These are phyloP conservation scores for Charaxes varanes DNA, from an alignment of 1,140 invertebrate genomes.

Conservation along the genomic window DNA sequence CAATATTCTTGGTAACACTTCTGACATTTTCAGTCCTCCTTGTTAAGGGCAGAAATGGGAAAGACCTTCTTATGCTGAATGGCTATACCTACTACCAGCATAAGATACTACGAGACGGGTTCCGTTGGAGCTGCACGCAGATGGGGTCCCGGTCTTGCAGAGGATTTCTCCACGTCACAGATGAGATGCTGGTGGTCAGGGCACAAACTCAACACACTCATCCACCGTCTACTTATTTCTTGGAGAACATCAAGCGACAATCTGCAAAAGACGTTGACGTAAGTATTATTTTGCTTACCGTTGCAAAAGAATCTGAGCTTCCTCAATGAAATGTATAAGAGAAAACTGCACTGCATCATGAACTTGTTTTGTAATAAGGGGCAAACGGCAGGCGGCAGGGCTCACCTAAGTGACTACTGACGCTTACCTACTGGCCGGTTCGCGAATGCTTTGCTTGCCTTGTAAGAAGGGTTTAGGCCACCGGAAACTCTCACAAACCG, in stretches of 20 bases:
- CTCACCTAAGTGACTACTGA: too few relatives aligned
- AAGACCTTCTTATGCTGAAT: constrained; percentile 56
- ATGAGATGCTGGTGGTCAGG: constrained; percentile 50
- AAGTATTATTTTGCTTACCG: constrained; percentile 21
- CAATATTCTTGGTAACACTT: constrained; percentile 12
- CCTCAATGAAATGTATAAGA: too few relatives aligned
- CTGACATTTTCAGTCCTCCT: constrained; percentile 50
- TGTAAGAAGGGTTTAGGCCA: too few relatives aligned
- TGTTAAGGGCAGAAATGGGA: constrained; percentile 56
- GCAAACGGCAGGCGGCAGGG: too few relatives aligned
- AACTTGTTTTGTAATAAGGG: too few relatives aligned
- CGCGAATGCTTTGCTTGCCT: too few relatives aligned
- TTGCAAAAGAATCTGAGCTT: too few relatives aligned
- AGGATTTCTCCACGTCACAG: constrained; percentile 57
- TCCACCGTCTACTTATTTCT: constrained; percentile 44
- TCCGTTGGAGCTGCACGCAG: constrained; percentile 63
- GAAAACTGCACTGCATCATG: too few relatives aligned
- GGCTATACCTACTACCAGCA: constrained; percentile 64
- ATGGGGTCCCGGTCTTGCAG: constrained; percentile 63
- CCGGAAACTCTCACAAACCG: too few relatives aligned
- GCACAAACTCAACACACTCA: constrained; percentile 58
- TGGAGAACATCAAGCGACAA: constrained; percentile 37
- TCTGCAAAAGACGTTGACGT: constrained; percentile 21
- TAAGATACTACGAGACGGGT: constrained; percentile 50
- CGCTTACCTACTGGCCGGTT: too few relatives aligned